phyloP scores from a whole-genome alignment of 2,797 vertebrate genomes.

The Typhlichthys eigenmanni region DNA sequence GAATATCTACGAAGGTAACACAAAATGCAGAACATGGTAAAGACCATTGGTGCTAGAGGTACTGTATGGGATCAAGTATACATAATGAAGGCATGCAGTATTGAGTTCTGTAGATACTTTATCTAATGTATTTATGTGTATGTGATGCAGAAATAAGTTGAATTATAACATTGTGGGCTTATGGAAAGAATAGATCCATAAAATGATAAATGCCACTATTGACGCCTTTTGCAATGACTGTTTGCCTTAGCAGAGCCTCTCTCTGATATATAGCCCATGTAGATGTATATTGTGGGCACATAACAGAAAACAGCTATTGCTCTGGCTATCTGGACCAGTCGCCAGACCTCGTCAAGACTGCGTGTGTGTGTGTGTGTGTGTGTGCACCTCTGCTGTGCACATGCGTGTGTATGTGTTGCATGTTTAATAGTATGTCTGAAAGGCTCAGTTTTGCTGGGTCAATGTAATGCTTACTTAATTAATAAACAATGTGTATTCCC shows the following conservation, averaged over 20 bases:
- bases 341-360: constrained; percentile 11
- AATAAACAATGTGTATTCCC: constrained; percentile 33
- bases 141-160: no score
- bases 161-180: no score
- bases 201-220: no score
- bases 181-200: no score
- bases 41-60: no score
- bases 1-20: constrained; percentile 77
- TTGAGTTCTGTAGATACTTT: no score
- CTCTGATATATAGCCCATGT: constrained; percentile 28
- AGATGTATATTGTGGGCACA: constrained; percentile 31
- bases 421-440: neutral
- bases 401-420: constrained; percentile 12
- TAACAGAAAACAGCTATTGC: constrained; percentile 30
- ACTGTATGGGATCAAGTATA: no score
- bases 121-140: no score
- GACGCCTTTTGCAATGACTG: neutral
- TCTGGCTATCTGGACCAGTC: constrained; percentile 27
- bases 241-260: constrained; percentile 16
- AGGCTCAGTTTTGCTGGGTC: constrained; percentile 18
- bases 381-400: neutral
- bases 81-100: no score
- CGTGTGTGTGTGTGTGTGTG: constrained; percentile 15
- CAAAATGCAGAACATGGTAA: neutral
- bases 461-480: constrained; percentile 37